A percentile compares a stretch with the other conserved stretches of the same genome.
These are phyloP conservation scores for Nomada fucata DNA, from an alignment of 2,888 invertebrate species.

Conservation along the genomic window DNA sequence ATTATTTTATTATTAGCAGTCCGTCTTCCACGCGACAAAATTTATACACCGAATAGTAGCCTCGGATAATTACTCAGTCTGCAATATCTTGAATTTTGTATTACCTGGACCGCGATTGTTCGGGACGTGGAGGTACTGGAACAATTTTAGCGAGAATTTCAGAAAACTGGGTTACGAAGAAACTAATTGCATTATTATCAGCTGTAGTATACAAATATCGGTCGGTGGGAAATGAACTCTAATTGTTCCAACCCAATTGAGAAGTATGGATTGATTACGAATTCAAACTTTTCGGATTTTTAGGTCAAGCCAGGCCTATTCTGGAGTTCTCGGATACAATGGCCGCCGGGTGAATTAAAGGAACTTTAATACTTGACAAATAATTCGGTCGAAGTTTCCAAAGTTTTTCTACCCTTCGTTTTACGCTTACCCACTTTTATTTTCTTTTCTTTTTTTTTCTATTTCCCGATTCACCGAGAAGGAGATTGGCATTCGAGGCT, in stretches of 20 bases:
- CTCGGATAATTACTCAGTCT: no score
- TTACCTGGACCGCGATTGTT: background rate
- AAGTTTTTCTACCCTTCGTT: slow-evolving; percentile 40
- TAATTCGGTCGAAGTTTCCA: slow-evolving; percentile 58
- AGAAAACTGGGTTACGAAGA: slow-evolving; percentile 17
- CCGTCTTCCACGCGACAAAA: no score
- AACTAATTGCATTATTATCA: slow-evolving; percentile 41
- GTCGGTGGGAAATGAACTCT: slow-evolving; percentile 21
- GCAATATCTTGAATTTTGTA: background rate
- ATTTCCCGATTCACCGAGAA: slow-evolving; percentile 55
- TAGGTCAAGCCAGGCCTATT: slow-evolving; percentile 28
- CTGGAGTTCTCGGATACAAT: slow-evolving; percentile 43
- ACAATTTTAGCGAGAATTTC: background rate
- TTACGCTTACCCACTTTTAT: slow-evolving; percentile 27
- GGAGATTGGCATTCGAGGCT: slow-evolving; percentile 68
- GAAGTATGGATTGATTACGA: slow-evolving; percentile 42
- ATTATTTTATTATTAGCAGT: no score
- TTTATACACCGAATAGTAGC: no score
- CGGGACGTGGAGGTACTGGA: background rate
- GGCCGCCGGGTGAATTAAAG: slow-evolving; percentile 56
- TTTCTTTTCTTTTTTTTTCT: slow-evolving; percentile 53
- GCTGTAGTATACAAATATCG: slow-evolving; percentile 1
- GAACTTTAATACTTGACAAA: slow-evolving; percentile 71
- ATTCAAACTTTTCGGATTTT: slow-evolving; percentile 46
- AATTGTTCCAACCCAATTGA: slow-evolving; percentile 36